phyloP scores from a whole-genome alignment of 1,140 invertebrate species.

The Drosophila bocqueti region DNA sequence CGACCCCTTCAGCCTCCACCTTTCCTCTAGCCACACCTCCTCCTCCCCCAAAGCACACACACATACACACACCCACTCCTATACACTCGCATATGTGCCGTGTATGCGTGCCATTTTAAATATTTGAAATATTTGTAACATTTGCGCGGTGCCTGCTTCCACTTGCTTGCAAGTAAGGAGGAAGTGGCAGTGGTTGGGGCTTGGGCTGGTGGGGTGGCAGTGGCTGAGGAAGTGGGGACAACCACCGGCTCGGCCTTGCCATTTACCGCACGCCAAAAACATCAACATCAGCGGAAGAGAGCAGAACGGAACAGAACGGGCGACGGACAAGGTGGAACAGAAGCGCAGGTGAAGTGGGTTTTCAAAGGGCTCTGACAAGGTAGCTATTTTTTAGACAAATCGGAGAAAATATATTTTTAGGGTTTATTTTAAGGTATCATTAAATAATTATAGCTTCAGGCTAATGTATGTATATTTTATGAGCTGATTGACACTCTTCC shows the following conservation, averaged over 20 bases:
- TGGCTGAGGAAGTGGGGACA: conserved; percentile 29
- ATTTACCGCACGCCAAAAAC: conserved; percentile 80
- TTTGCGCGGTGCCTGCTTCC: conserved; percentile 64
- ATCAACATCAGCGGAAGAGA: conserved; percentile 48
- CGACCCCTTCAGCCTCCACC: conserved; percentile 3
- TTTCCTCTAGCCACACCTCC: not conserved
- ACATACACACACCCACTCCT: not conserved
- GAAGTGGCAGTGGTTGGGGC: conserved; percentile 1
- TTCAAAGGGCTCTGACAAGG: not conserved
- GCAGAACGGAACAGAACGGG: conserved; percentile 1
- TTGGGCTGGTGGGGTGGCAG: not conserved
- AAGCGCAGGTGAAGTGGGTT: conserved; percentile 20
- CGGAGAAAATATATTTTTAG: not conserved
- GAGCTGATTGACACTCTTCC: not conserved
- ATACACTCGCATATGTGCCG: conserved; percentile 8
- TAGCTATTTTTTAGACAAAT: conserved; percentile 1
- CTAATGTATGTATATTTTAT: not conserved
- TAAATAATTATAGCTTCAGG: not conserved
- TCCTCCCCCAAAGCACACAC: not conserved
- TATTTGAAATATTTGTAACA: conserved; percentile 83
- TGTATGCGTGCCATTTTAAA: conserved; percentile 77
- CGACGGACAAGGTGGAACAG: conserved; percentile 11
- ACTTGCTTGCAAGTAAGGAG: conserved; percentile 24
- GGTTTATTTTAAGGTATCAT: no score
- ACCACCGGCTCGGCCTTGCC: conserved; percentile 57